Conservation (phyloP, 2,888 invertebrate genomes). For the Lasioglossum vierecki region DNA sequence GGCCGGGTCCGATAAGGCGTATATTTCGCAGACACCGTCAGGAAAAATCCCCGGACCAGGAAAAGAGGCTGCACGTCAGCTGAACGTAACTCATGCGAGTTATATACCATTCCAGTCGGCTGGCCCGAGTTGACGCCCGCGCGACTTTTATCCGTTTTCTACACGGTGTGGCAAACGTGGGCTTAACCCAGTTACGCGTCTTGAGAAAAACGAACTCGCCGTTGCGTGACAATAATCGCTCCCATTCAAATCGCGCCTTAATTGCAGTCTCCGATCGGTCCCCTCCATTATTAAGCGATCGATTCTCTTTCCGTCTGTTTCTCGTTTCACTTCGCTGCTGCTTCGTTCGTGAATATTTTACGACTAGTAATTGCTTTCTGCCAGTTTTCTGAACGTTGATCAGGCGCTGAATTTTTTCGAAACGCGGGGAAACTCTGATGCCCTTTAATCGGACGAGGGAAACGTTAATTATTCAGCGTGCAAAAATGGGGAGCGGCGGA, state of each 20-base stretch:
- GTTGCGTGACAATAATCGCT: slow-evolving; percentile 33
- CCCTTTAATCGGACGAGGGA: not conserved
- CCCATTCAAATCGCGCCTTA: slow-evolving; percentile 26
- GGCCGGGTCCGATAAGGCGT: not conserved
- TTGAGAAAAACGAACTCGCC: not conserved
- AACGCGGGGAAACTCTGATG: not conserved
- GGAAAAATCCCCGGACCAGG: slow-evolving; percentile 7
- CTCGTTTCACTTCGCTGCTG: not conserved
- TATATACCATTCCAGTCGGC: slow-evolving; percentile 28
- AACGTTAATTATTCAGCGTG: not conserved
- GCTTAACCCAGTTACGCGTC: slow-evolving; percentile 42
- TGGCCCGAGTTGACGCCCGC: not conserved
- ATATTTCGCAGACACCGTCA: not conserved
- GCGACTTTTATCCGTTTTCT: slow-evolving; percentile 11
- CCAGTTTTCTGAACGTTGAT: not conserved
- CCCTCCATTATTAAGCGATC: slow-evolving; percentile 7
- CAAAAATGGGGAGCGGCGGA: not conserved
- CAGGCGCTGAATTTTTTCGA: not conserved
- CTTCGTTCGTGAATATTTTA: not conserved
- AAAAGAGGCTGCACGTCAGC: slow-evolving; percentile 13
- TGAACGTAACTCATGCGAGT: slow-evolving; percentile 25
- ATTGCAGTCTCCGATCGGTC: slow-evolving; percentile 8
- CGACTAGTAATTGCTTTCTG: not conserved
- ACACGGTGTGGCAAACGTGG: not conserved
- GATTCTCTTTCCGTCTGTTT: not conserved